Conservation (phyloP, 2,888 invertebrate genomes). For the Salticus scenicus region DNA sequence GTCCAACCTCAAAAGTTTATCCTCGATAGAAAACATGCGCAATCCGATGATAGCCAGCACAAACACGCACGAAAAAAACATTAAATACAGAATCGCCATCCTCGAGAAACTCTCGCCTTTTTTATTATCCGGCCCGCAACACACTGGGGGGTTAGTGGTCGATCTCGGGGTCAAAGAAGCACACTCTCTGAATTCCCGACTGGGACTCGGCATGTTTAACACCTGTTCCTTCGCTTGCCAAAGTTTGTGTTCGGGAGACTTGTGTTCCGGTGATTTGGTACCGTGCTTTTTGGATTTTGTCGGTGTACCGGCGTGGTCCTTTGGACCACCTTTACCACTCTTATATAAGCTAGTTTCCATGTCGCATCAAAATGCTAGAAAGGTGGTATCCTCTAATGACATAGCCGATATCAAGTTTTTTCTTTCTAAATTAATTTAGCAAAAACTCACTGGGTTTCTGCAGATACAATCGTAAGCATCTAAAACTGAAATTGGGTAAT, state of each 20-base stretch:
- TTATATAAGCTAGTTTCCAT: not conserved
- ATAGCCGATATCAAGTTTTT: not conserved
- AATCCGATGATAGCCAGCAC: constrained; percentile 57
- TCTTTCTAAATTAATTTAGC: not conserved
- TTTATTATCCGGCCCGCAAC: constrained; percentile 26
- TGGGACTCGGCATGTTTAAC: constrained; percentile 52
- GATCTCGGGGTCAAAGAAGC: not conserved
- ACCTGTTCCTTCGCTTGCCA: constrained; percentile 61
- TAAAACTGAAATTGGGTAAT: not conserved
- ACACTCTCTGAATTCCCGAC: constrained; percentile 51
- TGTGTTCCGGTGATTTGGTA: constrained; percentile 1
- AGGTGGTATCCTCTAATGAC: no score
- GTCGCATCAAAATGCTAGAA: not conserved
- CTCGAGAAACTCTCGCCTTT: constrained; percentile 48
- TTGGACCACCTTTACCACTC: not conserved
- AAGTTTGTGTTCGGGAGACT: constrained; percentile 46
- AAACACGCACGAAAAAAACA: constrained; percentile 52
- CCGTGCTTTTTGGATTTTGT: constrained; percentile 5
- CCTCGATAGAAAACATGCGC: constrained; percentile 60
- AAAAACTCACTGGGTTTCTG: not conserved
- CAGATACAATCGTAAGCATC: not conserved
- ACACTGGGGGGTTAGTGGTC: not conserved
- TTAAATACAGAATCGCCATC: constrained; percentile 52
- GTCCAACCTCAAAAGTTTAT: constrained; percentile 57
- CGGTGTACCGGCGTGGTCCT: not conserved